A percentile compares a stretch with the other conserved stretches of the same genome.
These are phyloP conservation scores for Nephrocerus scutellatus DNA, from an alignment of 2,888 invertebrate species.

Conservation along the genomic window DNA sequence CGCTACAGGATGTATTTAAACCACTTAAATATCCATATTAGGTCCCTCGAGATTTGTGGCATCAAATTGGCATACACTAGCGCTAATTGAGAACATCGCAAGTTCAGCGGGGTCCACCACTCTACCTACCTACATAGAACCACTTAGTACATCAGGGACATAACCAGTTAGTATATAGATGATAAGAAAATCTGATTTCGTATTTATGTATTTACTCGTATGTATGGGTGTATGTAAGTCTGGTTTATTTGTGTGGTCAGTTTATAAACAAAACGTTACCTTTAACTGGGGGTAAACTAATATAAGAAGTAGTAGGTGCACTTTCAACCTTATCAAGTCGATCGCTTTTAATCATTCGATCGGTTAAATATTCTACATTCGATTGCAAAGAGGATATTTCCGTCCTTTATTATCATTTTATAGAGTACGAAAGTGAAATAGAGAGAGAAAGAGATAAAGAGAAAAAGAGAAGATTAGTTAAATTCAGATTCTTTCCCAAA, in stretches of 20 bases:
- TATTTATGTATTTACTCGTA: too few species aligned
- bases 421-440: conserved; percentile 7
- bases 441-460: conserved; percentile 8
- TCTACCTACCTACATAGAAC: too few species aligned
- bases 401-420: conserved; percentile 33
- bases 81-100: too few species aligned
- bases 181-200: too few species aligned
- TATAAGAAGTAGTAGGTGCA: conserved; percentile 37
- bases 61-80: too few species aligned
- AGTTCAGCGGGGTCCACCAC: too few species aligned
- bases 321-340: conserved; percentile 44
- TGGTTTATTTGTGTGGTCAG: background rate
- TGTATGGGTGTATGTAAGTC: background rate
- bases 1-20: too few species aligned
- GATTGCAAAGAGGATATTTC: conserved; percentile 48
- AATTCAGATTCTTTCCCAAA: conserved; percentile 18
- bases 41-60: too few species aligned
- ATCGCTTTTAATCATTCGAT: conserved; percentile 45
- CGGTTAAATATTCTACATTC: conserved; percentile 48
- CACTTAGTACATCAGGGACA: too few species aligned
- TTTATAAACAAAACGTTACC: conserved; percentile 30
- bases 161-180: too few species aligned
- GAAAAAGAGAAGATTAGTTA: conserved; percentile 27
- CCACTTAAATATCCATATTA: too few species aligned
- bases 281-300: conserved; percentile 41